Base-by-base conservation (phyloP, 2,888 invertebrate species). In the Micropterix aruncella region DNA sequence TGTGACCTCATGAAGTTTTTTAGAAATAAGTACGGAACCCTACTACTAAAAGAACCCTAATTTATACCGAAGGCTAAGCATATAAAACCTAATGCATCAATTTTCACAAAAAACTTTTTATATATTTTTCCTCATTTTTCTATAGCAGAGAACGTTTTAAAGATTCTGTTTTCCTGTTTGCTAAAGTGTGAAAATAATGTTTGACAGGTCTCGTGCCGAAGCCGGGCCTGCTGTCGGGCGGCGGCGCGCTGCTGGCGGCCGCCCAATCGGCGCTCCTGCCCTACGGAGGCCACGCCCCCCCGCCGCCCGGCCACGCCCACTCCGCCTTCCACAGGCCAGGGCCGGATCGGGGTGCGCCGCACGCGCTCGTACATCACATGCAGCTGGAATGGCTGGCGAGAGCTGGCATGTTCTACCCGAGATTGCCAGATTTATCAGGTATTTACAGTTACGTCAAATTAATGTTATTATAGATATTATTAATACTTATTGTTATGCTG, bases 361-460 rank as follows among this genome's bases (percentile, higher is more conserved):
- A 17, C 70, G 82, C 82, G 44, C 72, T 84, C 36, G 27, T 27
- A 7, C 85, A 85, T 54, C 84, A 85, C 55, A 80, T 85, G 70
- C 87, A 87, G 62, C 73, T 91, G 50, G 93, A 93, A 62, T 92
- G 92, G 83, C 70, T 93, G 50, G 90, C 93, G 3, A 77, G 92
- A 54, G 87, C 90, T 2, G 92, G 92, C 17, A 91, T 93, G 88
- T 79, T 92, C 52, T 92, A 92, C 59, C 91, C 91, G 38, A 73
- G 92, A 58, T 75, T 91, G 56, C 89, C 90, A 1, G 90, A 90
- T 57, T 62, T 90, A 42, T 79, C 87, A 56, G 89, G 89, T 80
- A 53, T 70, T 76, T 65, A 27, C 27, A n/a, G 27, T 7, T 27
- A 27, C 5, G 5, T 27, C 7, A 27, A n/a, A n/a, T n/a, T n/a